Conservation (phyloP, 2,888 invertebrate genomes). For the Xestoiulus laeticollis region DNA sequence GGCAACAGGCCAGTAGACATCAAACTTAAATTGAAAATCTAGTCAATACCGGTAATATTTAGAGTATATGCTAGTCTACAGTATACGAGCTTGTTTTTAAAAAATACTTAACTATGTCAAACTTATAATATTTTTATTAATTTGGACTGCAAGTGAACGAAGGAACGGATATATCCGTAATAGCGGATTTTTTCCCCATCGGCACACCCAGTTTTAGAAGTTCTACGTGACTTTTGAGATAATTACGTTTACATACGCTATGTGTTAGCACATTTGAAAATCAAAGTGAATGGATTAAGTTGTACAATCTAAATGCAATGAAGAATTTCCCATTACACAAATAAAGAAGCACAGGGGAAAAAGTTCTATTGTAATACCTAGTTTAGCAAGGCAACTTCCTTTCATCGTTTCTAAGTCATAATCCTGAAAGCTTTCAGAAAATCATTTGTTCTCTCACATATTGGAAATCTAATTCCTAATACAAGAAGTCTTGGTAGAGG, state of each 20-base stretch:
- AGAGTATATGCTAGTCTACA: too few relatives aligned
- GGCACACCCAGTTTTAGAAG: background rate
- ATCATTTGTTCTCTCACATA: slow-evolving; percentile 6
- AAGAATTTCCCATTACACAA: background rate
- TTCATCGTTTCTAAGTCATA: slow-evolving; percentile 35
- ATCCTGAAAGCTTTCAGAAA: slow-evolving; percentile 38
- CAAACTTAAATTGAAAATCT: too few relatives aligned
- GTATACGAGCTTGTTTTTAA: too few relatives aligned
- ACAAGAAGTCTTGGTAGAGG: background rate
- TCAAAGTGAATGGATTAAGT: background rate
- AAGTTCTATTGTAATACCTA: background rate
- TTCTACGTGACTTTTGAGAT: background rate
- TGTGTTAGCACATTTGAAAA: background rate
- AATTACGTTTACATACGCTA: background rate
- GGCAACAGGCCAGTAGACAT: too few relatives aligned
- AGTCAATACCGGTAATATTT: too few relatives aligned
- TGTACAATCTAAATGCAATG: background rate
- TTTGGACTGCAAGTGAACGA: background rate
- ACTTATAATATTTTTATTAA: background rate
- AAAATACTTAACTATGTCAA: background rate
- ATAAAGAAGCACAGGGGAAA: background rate
- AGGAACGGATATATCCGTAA: too few relatives aligned
- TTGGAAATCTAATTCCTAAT: slow-evolving; percentile 35
- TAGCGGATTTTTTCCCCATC: too few relatives aligned
- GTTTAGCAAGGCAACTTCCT: slow-evolving; percentile 10